Base-by-base conservation (phyloP, 2,888 invertebrate species). In the Caradrina clavipalpis region DNA sequence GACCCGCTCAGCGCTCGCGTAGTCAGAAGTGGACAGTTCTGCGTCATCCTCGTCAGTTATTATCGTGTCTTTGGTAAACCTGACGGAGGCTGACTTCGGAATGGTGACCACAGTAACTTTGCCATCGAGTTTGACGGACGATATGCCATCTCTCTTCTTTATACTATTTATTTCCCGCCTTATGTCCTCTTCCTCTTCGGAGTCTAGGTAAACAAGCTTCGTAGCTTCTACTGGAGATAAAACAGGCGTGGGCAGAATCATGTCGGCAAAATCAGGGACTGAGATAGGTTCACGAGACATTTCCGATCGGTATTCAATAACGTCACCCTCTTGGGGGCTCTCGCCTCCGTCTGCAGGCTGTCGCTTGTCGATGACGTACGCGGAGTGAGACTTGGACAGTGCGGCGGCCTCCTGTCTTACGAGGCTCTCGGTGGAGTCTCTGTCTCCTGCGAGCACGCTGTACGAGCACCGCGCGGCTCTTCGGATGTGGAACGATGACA, bases 1-100 rank as follows among this genome's bases (percentile, higher is more conserved):
- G 26, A 97, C 97, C 0, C 96, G 96, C 90, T 97, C 98, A 59
- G 97, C 97, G 87, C 98, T 97, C 64, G 97, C 97, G 90, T 98
- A 98, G 87, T 98, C 98, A 6, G 98, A 98, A 1, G 98, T 98
- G 0, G 97, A 97, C 73, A 96, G 87, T 73, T 96, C 96, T 64
- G 94, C 94, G 72, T 96, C 96, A 80, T 97, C 97, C 69, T 97
- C 96, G 56, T 96, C 94, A 22, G 96, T 95, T 31, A 94, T 92
- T n/a, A 93, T 94, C 22, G 96, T 92, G 58, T 84, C 77, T 35
- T 95, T 94, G 13, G 96, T 96, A 83, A 97, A 97, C 67, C 97
- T 93, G 4, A 97, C 97, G 6, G 97, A 97, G 3, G 97, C 97
- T 82, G 78, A 97, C 87, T 91, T 97, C 92, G 67, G 97, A 94